Evolutionary conservation across 2,797 vertebrate genomes (phyloP).

Genomic region (Protosalanx chinensis): DNA sequence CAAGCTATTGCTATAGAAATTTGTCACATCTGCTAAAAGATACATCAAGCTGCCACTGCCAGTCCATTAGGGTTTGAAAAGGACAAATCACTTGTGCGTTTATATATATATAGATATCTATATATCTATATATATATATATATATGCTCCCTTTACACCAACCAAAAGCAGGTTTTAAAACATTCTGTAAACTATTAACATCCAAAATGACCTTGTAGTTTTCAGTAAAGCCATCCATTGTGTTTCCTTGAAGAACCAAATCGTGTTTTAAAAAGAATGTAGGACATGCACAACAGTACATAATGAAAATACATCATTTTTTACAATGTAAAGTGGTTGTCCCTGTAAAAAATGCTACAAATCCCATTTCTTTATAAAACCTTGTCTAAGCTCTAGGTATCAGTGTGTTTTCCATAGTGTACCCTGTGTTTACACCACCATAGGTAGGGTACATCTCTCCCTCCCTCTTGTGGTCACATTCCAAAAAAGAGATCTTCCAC

Average conservation of each 20-base stretch:
- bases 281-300: too few species aligned
- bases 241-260: background rate
- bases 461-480: constrained; percentile 60
- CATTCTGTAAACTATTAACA: background rate
- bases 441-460: constrained; percentile 41
- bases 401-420: too few species aligned
- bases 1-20: constrained; percentile 32
- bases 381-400: too few species aligned
- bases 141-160: background rate
- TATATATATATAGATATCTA: constrained; percentile 5
- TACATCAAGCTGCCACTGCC: constrained; percentile 45
- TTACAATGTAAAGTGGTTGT: too few species aligned
- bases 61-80: constrained; percentile 25
- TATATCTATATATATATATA: constrained; percentile 11
- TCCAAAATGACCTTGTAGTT: background rate
- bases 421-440: background rate
- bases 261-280: too few species aligned
- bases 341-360: too few species aligned
- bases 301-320: too few species aligned
- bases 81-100: constrained; percentile 11
- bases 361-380: too few species aligned
- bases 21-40: constrained; percentile 47
- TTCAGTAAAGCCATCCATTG: background rate
- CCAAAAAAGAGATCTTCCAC: constrained; percentile 40
- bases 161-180: background rate